Percentiles rank a stretch among this genome's conserved stretches.
Evolutionary conservation across 1,140 invertebrate genomes (phyloP).

Genomic region (Philotrypesis tridentata): DNA sequence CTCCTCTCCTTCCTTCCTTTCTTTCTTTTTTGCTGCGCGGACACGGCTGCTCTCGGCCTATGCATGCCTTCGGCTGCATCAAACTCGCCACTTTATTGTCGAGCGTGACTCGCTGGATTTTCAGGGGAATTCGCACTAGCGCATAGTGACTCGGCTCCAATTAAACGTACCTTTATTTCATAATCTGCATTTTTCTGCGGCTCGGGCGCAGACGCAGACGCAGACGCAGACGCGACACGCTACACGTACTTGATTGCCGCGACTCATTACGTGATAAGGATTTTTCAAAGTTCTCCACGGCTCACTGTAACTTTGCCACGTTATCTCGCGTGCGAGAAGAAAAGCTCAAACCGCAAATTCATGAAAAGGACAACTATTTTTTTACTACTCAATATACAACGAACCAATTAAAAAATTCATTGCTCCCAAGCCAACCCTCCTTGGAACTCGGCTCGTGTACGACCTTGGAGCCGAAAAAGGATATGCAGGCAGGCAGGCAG

Average conservation of each 20-base stretch:
- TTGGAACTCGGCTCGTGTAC: conserved; percentile 27
- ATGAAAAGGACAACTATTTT: no score
- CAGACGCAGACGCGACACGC: no score
- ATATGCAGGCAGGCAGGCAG: background rate
- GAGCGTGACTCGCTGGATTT: background rate
- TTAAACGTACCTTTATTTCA: background rate
- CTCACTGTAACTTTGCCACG: no score
- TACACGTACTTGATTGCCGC: no score
- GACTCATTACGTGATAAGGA: background rate
- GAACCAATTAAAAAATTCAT: background rate
- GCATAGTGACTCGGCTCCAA: background rate
- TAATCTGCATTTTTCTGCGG: background rate
- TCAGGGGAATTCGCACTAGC: background rate
- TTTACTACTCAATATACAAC: no score
- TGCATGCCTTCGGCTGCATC: background rate
- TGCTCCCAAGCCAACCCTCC: background rate
- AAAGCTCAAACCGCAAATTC: no score
- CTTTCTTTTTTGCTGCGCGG: no score
- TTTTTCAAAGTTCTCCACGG: no score
- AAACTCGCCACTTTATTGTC: background rate
- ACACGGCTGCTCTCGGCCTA: no score
- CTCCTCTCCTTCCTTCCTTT: no score
- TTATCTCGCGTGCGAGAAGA: no score
- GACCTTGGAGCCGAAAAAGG: conserved; percentile 33
- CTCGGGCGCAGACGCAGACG: no score